Evolutionary conservation across 2,797 vertebrate genomes (phyloP).

Genomic region (Gymnodraco acuticeps): DNA sequence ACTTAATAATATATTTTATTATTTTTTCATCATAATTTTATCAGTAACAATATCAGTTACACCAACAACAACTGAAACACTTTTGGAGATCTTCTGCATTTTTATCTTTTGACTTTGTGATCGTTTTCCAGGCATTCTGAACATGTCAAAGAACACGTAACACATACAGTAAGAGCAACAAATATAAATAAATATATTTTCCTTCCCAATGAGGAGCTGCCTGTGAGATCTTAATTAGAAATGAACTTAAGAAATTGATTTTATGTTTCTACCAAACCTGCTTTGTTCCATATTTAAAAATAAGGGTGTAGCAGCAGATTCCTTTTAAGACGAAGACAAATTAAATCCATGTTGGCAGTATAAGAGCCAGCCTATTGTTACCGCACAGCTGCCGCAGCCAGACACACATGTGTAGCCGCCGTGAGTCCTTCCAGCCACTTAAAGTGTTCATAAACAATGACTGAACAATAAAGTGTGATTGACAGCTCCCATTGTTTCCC

Average conservation of each 20-base stretch:
- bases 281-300: conserved; percentile 54
- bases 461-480: conserved; percentile 77
- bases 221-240: conserved; percentile 62
- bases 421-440: conserved; percentile 76
- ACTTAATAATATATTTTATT: neutral
- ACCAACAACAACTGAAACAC: no score
- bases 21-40: neutral
- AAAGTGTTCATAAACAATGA: conserved; percentile 78
- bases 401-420: conserved; percentile 68
- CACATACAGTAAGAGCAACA: neutral
- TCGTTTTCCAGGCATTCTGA: neutral
- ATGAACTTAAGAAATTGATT: conserved; percentile 51
- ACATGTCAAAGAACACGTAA: conserved; percentile 10
- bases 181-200: neutral
- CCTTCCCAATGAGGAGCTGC: conserved; percentile 23
- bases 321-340: conserved; percentile 68
- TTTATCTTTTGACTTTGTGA: neutral
- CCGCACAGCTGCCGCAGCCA: conserved; percentile 64
- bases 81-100: no score
- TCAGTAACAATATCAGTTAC: neutral
- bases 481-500: conserved; percentile 76
- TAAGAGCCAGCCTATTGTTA: conserved; percentile 58
- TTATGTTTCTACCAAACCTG: conserved; percentile 54
- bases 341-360: conserved; percentile 70
- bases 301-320: conserved; percentile 56